Evolutionary conservation across 2,113 vertebrate species (phyloP).

Genomic region (Bubo scandiacus): DNA sequence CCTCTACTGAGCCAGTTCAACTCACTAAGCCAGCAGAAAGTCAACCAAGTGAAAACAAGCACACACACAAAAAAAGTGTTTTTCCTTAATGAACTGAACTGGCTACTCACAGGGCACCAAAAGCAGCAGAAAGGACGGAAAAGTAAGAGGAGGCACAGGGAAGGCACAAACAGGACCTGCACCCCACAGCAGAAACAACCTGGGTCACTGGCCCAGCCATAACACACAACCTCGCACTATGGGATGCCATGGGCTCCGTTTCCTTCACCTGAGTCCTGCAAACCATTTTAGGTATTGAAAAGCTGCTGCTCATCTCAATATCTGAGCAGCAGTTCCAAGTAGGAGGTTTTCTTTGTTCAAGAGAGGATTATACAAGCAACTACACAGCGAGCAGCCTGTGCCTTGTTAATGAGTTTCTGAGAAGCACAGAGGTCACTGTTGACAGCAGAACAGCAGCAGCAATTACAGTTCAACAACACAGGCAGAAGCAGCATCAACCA

Average conservation of each 20-base stretch:
- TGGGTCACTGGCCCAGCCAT: background rate
- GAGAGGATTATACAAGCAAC: background rate
- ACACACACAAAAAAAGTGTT: no score
- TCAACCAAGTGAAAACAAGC: background rate
- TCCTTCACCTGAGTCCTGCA: background rate
- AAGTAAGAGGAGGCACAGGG: background rate
- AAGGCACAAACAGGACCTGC: background rate
- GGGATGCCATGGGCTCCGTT: accelerated
- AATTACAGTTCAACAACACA: background rate
- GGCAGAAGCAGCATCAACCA: background rate
- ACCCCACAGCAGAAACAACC: background rate
- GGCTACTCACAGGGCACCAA: background rate
- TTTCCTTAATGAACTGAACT: background rate
- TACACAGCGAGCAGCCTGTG: background rate
- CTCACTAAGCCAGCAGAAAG: background rate
- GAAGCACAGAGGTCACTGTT: background rate
- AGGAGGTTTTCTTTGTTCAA: background rate
- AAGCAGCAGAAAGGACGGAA: background rate
- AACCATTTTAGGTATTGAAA: background rate
- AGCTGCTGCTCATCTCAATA: background rate
- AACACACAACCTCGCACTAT: accelerated
- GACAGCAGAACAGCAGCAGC: background rate
- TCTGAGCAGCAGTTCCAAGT: background rate
- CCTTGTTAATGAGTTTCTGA: background rate
- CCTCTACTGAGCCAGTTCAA: background rate